Conservation (phyloP, 2,797 vertebrate species). For the Rhinoraja longicauda region DNA sequence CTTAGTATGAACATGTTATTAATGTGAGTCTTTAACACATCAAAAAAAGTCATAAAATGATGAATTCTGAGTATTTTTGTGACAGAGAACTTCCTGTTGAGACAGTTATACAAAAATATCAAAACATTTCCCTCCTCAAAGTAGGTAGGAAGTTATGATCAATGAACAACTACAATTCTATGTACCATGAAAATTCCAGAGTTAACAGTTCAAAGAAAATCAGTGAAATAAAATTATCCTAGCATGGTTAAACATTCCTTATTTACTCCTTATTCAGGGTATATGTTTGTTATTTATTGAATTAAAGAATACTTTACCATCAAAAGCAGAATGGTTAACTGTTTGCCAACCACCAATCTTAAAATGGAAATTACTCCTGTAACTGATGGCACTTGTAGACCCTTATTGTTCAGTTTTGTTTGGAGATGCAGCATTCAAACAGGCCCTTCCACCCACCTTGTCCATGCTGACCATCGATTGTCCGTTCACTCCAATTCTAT, state of each 20-base stretch:
- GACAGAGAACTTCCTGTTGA: not conserved
- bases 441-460: too few species aligned
- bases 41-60: not conserved
- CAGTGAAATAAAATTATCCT: not conserved
- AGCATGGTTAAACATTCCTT: not conserved
- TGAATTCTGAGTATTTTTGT: not conserved
- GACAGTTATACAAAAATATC: not conserved
- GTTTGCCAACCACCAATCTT: not conserved
- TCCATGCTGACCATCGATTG: too few species aligned
- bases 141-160: not conserved
- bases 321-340: not conserved
- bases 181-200: not conserved
- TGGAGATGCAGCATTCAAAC: too few species aligned
- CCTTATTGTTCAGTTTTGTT: too few species aligned
- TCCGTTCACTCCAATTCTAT: too few species aligned
- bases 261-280: not conserved
- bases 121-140: not conserved
- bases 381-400: too few species aligned
- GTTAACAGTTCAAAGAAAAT: not conserved
- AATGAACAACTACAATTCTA: not conserved
- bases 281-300: not conserved
- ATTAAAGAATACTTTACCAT: not conserved
- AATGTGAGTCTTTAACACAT: not conserved
- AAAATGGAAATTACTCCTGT: too few species aligned
- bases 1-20: not conserved